Evolutionary conservation across 2,888 invertebrate genomes (phyloP).

Genomic region (Drosophila peninsularis): DNA sequence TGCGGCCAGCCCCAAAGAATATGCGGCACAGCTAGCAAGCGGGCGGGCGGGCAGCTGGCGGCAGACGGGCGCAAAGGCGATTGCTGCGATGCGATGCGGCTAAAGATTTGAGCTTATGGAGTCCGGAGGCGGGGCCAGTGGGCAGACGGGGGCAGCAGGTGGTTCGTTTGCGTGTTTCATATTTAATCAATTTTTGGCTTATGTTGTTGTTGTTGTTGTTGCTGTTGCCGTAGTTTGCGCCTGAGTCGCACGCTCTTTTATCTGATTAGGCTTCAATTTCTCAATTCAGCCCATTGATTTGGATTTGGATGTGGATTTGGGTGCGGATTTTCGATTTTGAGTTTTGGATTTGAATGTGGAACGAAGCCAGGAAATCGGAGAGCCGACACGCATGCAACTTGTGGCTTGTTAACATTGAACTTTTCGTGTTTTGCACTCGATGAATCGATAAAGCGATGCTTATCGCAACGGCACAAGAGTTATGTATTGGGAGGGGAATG

Average conservation of each 20-base stretch:
- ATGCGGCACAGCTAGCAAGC: conserved; percentile 9
- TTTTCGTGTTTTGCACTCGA: conserved; percentile 46
- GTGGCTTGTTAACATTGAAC: conserved; percentile 73
- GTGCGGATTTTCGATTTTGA: conserved; percentile 20
- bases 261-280: conserved; percentile 80
- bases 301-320: conserved; percentile 42
- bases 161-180: conserved; percentile 77
- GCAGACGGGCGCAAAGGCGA: conserved; percentile 10
- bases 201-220: conserved; percentile 17
- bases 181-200: conserved; percentile 77
- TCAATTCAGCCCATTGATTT: conserved; percentile 73
- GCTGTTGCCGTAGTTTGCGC: conserved; percentile 21
- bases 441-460: conserved; percentile 15
- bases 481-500: not conserved
- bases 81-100: conserved; percentile 46
- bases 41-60: conserved; percentile 1
- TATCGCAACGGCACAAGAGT: not conserved
- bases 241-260: conserved; percentile 69
- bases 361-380: conserved; percentile 23
- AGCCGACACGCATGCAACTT: conserved; percentile 1
- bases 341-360: conserved; percentile 20
- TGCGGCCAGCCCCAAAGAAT: conserved; percentile 38
- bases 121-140: conserved; percentile 4
- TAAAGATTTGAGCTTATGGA: conserved; percentile 31
- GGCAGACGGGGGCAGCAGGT: conserved; percentile 29